Conservation (phyloP, 2,797 vertebrate species). For the Pseudochirops corinnae region DNA sequence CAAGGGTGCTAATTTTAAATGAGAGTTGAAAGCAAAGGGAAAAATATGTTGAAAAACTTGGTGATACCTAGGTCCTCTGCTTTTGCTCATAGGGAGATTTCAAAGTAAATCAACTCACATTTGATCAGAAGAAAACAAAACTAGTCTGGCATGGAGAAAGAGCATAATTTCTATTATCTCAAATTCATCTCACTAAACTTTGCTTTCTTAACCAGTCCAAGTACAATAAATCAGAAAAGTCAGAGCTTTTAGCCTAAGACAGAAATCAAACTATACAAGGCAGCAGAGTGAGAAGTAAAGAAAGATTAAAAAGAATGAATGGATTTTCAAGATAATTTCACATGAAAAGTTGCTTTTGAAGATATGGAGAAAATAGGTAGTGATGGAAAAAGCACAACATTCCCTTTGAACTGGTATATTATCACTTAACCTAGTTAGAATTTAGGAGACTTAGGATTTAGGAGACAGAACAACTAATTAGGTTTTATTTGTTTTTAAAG, state of each 20-base stretch:
- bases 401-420: not conserved
- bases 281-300: accelerated
- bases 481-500: not conserved
- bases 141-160: not conserved
- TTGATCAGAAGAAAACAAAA: not conserved
- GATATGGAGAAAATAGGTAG: not conserved
- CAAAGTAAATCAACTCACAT: accelerated
- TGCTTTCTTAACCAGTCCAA: not conserved
- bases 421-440: not conserved
- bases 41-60: accelerated
- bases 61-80: not conserved
- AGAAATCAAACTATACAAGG: not conserved
- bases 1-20: accelerated
- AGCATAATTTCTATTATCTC: not conserved
- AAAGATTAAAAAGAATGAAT: not conserved
- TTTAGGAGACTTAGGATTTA: not conserved
- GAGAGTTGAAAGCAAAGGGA: not conserved
- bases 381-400: not conserved
- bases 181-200: not conserved
- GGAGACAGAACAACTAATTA: not conserved
- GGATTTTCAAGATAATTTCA: not conserved
- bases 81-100: not conserved
- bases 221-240: not conserved
- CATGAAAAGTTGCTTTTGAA: not conserved
- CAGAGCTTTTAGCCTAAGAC: accelerated